Conservation (phyloP, 2,888 invertebrate genomes). For the Calephelis perditalis region DNA sequence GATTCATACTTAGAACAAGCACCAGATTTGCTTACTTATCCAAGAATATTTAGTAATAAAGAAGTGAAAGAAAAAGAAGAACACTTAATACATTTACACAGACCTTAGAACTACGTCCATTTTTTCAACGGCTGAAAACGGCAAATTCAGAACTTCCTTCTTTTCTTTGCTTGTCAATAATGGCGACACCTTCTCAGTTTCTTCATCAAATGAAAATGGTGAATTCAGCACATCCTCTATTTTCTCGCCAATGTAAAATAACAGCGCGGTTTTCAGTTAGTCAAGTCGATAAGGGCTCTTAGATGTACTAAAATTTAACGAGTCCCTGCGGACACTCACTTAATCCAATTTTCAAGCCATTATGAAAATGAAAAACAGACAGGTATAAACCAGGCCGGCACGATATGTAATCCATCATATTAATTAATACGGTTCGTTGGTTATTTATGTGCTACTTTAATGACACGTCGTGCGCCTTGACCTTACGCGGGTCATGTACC, state of each 20-base stretch:
- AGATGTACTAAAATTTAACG: constrained; percentile 29
- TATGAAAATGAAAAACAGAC: constrained; percentile 32
- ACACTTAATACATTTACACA: too few species aligned
- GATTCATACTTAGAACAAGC: too few species aligned
- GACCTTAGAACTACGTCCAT: too few species aligned
- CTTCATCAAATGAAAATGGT: too few species aligned
- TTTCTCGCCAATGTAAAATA: neutral
- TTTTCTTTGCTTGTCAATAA: too few species aligned
- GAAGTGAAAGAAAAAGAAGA: too few species aligned
- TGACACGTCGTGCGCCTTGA: constrained; percentile 3
- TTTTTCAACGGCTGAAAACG: too few species aligned
- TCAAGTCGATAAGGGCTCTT: constrained; percentile 12
- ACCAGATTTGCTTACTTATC: too few species aligned
- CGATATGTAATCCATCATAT: constrained; percentile 31
- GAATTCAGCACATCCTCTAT: too few species aligned
- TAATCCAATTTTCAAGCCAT: constrained; percentile 32
- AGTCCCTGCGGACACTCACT: constrained; percentile 31
- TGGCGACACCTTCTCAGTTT: too few species aligned
- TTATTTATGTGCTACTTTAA: constrained; percentile 21
- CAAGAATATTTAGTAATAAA: too few species aligned
- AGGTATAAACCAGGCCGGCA: constrained; percentile 23
- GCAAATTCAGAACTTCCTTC: too few species aligned
- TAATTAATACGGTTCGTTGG: constrained; percentile 28
- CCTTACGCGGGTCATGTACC: constrained; percentile 4
- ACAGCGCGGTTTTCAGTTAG: neutral